Percentiles rank a stretch among this genome's conserved stretches.
Evolutionary conservation across 2,888 invertebrate genomes (phyloP).

Genomic region (Desoria tigrina): DNA sequence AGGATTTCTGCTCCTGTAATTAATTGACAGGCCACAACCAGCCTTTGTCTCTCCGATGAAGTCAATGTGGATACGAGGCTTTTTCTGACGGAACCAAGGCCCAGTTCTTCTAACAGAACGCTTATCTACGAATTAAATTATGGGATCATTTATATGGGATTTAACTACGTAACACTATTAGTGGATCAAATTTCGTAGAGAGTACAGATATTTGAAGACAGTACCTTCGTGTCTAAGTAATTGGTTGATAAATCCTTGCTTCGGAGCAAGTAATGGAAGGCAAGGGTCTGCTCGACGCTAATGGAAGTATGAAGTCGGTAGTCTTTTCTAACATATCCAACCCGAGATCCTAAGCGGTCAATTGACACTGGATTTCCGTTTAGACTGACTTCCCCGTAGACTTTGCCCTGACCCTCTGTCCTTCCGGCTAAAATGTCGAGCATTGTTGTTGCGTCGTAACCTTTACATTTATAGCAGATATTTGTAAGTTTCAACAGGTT

Average conservation of each 20-base stretch:
- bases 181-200: no score
- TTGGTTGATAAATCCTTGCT: conserved; percentile 55
- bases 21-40: conserved; percentile 87
- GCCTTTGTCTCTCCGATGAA: conserved; percentile 79
- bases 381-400: conserved; percentile 75
- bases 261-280: conserved; percentile 76
- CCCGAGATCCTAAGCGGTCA: conserved; percentile 68
- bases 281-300: conserved; percentile 85
- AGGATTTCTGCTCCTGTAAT: conserved; percentile 79
- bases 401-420: conserved; percentile 16
- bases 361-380: conserved; percentile 82
- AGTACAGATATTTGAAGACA: background rate
- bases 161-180: no score
- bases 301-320: conserved; percentile 78
- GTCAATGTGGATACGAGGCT: conserved; percentile 83
- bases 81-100: conserved; percentile 83
- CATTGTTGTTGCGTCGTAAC: conserved; percentile 79
- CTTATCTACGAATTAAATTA: conserved; percentile 67
- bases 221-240: conserved; percentile 18
- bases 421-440: conserved; percentile 77
- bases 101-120: conserved; percentile 85
- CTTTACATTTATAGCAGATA: conserved; percentile 57
- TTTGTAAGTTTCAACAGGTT: background rate
- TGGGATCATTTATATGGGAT: background rate
- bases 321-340: conserved; percentile 75